Evolutionary conservation across 2,113 vertebrate genomes (phyloP), one percentile per base, ranked within the genome.

Genomic region (Gymnogyps californianus): DNA sequence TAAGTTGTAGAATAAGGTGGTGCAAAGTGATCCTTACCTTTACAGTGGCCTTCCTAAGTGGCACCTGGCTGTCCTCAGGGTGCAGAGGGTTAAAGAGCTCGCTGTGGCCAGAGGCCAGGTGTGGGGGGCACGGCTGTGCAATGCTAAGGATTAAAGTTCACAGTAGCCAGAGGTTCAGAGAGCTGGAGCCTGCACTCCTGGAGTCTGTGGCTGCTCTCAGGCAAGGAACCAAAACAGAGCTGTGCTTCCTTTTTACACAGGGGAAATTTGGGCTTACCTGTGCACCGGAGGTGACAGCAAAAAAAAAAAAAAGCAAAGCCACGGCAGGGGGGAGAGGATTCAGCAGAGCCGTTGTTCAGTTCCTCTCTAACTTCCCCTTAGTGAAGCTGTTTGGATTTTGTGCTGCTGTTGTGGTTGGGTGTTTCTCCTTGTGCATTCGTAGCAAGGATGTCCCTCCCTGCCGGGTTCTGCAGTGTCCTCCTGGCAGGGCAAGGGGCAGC

Each of bases 341-440:
- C n/a, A 17, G 84, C 47, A 32, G 67, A 65, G 47, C 26, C 2
- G 2, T 47, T 44, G 24, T 13, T 75, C 16, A 1, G 34, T 10
- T 74, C 28, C 57, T 42, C 42, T 36, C 15, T 7, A 10, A 10
- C n/a, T 32, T 57, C 42, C 47, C 52, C 52, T 3, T 1, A 6
- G n/a, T 10, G 78, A 34, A 71, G 49, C 46, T 36, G n/a, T 36
- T 81, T 70, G 89, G 32, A 18, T 94, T 47, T 36, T 19, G 14
- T 19, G 71, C 65, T 28, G 78, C 59, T 61, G 66, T 32, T 57
- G 66, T 26, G 62, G 19, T 16, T 34, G 66, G 54, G 46, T 42
- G 2, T 31, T 71, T 28, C 36, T 66, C 55, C 65, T 47, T 2
- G 42, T 2, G 1, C 11, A 0, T 4, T 44, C 3, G 0, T 5